These are phyloP conservation scores for Verasper variegatus DNA, from an alignment of 2,113 vertebrate species.

Conservation along the genomic window DNA sequence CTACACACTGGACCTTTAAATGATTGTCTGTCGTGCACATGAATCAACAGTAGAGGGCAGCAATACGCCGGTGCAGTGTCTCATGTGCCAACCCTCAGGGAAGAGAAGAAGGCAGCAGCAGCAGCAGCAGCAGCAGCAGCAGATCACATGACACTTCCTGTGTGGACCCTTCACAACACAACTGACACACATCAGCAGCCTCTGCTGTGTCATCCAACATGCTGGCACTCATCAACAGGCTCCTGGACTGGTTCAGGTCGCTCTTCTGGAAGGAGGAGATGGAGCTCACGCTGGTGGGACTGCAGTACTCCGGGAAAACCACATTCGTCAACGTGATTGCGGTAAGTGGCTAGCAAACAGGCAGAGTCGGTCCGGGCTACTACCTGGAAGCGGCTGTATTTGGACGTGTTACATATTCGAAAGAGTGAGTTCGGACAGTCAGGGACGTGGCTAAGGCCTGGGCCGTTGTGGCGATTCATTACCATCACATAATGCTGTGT, in stretches of 20 bases:
- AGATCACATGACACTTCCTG: conserved; percentile 51
- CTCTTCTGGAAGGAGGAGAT: conserved; percentile 93
- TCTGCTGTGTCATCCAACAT: conserved; percentile 72
- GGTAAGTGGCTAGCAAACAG: conserved; percentile 63
- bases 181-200: conserved; percentile 11
- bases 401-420: background rate
- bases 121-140: background rate
- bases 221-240: conserved; percentile 87
- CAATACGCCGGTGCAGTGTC: background rate
- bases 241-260: conserved; percentile 89
- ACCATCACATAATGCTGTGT: background rate
- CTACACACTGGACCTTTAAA: no score
- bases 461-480: no score
- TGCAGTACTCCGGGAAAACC: conserved; percentile 91
- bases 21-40: no score
- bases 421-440: no score
- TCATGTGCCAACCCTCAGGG: background rate
- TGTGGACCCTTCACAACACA: conserved; percentile 50
- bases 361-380: conserved; percentile 49
- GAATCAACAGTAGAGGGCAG: background rate
- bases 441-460: no score
- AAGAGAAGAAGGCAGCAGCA: background rate
- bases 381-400: conserved; percentile 20
- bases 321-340: conserved; percentile 91
- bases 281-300: conserved; percentile 90